These are phyloP conservation scores for Muraenolepis orangiensis DNA, from an alignment of 2,797 vertebrate species.

Conservation along the genomic window DNA sequence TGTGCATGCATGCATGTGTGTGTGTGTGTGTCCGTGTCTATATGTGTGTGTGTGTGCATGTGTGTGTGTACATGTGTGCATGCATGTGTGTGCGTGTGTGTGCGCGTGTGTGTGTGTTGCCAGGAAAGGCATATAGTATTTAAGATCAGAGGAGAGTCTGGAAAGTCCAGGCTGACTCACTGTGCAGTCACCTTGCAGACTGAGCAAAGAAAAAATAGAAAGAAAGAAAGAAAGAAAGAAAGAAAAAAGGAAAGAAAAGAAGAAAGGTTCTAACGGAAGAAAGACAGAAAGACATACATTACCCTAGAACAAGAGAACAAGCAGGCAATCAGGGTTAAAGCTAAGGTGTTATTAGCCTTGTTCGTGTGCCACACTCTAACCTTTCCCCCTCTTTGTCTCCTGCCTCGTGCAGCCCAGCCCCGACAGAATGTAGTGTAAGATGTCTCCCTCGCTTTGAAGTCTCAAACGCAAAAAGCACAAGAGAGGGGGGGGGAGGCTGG, in stretches of 20 bases:
- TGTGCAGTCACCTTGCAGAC: conserved; percentile 49
- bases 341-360: conserved; percentile 46
- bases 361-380: conserved; percentile 42
- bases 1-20: neutral
- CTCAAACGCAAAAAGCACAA: conserved; percentile 47
- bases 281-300: neutral
- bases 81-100: conserved; percentile 3
- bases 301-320: neutral
- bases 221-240: neutral
- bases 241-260: neutral
- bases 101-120: conserved; percentile 26
- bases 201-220: conserved; percentile 7
- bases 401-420: conserved; percentile 37
- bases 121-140: conserved; percentile 46
- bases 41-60: conserved; percentile 3
- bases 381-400: conserved; percentile 47
- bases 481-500: conserved; percentile 48
- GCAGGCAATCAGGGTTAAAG: conserved; percentile 17
- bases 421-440: conserved; percentile 55
- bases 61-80: conserved; percentile 23
- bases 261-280: neutral
- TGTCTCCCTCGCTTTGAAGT: conserved; percentile 69
- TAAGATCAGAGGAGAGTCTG: conserved; percentile 56
- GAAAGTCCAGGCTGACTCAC: conserved; percentile 71
- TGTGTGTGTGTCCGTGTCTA: neutral